Percentiles rank a stretch among this genome's conserved stretches.
Evolutionary conservation across 1,140 invertebrate species (phyloP).

Genomic region (Cecropterus lyciades): DNA sequence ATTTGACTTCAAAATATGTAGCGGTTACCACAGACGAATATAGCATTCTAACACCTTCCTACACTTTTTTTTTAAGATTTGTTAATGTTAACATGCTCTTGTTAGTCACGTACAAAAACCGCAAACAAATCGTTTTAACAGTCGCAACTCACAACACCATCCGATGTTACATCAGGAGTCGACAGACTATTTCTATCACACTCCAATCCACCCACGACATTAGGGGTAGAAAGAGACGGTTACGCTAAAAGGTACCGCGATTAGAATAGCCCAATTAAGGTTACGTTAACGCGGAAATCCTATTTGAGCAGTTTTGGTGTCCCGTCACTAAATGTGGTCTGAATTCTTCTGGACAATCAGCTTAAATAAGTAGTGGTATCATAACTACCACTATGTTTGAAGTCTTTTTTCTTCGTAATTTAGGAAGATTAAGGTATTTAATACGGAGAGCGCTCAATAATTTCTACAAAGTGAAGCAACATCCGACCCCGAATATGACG

Average conservation of each 20-base stretch:
- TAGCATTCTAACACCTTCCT: no score
- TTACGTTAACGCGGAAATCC: conserved; percentile 51
- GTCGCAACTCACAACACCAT: conserved; percentile 18
- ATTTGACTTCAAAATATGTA: no score
- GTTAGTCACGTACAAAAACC: conserved; percentile 30
- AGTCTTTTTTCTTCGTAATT: background rate
- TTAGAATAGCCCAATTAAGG: conserved; percentile 39
- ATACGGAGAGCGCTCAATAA: background rate
- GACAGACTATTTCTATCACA: conserved; percentile 16
- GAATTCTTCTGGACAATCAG: conserved; percentile 10
- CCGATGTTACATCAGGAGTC: conserved; percentile 9
- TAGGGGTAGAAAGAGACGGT: conserved; percentile 4
- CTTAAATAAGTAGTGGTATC: background rate
- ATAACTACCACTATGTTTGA: no score
- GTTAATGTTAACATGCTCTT: background rate
- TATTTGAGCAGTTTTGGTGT: conserved; percentile 38
- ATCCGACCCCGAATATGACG: no score
- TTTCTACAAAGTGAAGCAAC: no score
- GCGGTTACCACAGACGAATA: no score
- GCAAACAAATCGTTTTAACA: conserved; percentile 30
- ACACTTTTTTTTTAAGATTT: no score
- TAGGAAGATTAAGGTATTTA: background rate
- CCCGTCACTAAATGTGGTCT: conserved; percentile 8
- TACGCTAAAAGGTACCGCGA: conserved; percentile 17
- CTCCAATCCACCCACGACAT: conserved; percentile 4